Base-by-base conservation (phyloP, 1,140 invertebrate genomes). In the Halictus rubicundus region DNA sequence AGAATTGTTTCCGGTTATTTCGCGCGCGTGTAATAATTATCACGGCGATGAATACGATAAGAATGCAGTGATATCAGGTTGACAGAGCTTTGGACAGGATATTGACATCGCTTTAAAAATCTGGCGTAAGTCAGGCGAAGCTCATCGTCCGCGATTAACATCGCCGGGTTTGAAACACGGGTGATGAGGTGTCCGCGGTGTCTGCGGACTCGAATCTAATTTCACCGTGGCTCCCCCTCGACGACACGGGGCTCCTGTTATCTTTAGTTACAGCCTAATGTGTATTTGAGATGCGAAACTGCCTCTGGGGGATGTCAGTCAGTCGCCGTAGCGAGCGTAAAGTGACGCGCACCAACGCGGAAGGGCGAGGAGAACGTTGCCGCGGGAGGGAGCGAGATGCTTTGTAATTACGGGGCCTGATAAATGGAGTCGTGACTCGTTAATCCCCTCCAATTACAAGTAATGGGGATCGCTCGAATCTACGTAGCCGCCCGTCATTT, bases 381-480 rank as follows among this genome's bases (percentile, higher is more conserved):
- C 70, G 82, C 82, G 87, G 80, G 83, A 78, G 81, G 81, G 79
- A 85, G 87, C 87, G 83, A 84, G 88, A 90, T 89, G 89, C 89
- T 92, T 92, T 90, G 92, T 92, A 93, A 93, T 93, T 93, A 93
- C 91, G 82, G 83, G 80, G 80, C 87, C 90, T 93, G 91, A 93
- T 93, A 92, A 93, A 93, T 93, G 91, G 90, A 93, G 87, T 91
- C 89, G 86, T 89, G 92, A 92, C 91, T 93, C 91, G 91, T 93
- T 93, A 93, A 93, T 93, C 90, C 91, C 88, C 86, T 90, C 91
- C 92, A 93, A 93, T 93, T 92, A 93, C 89, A 90, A 88, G 86
- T 90, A 90, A 92, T 91, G 88, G 91, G 87, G 88, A 91, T 84
- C 89, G 81, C 88, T 89, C 88, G 87, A 72, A 88, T 86, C 87